Percentiles rank a stretch among this genome's conserved stretches.
Conservation (phyloP, 2,888 invertebrate genomes). For the Thecophora atra region DNA sequence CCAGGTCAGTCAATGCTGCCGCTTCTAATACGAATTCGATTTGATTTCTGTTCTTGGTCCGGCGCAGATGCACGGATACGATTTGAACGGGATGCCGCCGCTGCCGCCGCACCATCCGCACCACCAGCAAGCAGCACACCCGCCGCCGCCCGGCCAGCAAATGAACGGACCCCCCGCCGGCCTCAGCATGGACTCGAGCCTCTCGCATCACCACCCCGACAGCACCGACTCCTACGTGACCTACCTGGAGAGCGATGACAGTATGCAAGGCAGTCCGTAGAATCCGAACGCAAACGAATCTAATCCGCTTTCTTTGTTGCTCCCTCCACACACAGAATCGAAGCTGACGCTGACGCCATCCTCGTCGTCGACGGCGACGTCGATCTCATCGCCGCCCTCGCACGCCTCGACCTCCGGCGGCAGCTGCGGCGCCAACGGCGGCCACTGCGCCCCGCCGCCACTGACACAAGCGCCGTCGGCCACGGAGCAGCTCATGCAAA, state of each 20-base stretch:
- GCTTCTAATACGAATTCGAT: neutral
- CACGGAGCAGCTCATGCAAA: slow-evolving; percentile 64
- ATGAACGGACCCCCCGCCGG: slow-evolving; percentile 68
- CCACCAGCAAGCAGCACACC: slow-evolving; percentile 69
- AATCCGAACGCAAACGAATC: slow-evolving; percentile 62
- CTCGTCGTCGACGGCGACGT: slow-evolving; percentile 57
- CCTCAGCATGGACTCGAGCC: slow-evolving; percentile 67
- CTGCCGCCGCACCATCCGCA: slow-evolving; percentile 61
- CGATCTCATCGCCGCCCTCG: slow-evolving; percentile 59
- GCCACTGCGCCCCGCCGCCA: slow-evolving; percentile 16
- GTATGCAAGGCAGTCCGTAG: slow-evolving; percentile 79
- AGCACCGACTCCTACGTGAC: slow-evolving; percentile 90
- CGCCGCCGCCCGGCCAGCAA: slow-evolving; percentile 67
- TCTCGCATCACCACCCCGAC: slow-evolving; percentile 76
- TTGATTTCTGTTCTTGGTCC: slow-evolving; percentile 32
- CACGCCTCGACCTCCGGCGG: slow-evolving; percentile 37
- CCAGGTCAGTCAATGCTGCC: slow-evolving; percentile 86
- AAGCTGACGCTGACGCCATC: slow-evolving; percentile 53
- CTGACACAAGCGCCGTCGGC: slow-evolving; percentile 55
- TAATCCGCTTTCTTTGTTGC: slow-evolving; percentile 66
- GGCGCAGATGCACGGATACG: slow-evolving; percentile 90
- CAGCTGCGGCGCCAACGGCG: slow-evolving; percentile 39
- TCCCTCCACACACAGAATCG: slow-evolving; percentile 60
- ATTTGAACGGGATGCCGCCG: slow-evolving; percentile 72
- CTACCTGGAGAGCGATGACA: slow-evolving; percentile 89